These are phyloP conservation scores for Ceratosolen fusciceps DNA, from an alignment of 1,140 invertebrate genomes.

Conservation along the genomic window DNA sequence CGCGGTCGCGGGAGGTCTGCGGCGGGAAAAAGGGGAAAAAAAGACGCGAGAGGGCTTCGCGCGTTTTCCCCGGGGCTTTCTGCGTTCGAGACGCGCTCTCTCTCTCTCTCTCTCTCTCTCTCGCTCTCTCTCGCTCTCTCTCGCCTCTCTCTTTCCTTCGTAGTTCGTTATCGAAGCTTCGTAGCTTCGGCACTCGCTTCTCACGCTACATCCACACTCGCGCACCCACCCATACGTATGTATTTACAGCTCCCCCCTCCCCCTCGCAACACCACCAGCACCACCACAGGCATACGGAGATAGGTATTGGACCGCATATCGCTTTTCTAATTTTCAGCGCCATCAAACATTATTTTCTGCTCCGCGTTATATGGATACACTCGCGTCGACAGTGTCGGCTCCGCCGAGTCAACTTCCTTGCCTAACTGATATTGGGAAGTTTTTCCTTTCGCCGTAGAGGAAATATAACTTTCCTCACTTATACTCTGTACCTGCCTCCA, in stretches of 20 bases:
- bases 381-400: not conserved
- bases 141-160: slow-evolving; percentile 43
- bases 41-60: not conserved
- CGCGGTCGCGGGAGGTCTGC: not conserved
- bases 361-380: slow-evolving; percentile 38
- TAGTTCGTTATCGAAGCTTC: slow-evolving; percentile 46
- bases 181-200: slow-evolving; percentile 37
- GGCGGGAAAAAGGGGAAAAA: not conserved
- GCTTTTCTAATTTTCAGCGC: slow-evolving; percentile 64
- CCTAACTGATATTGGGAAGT: slow-evolving; percentile 62
- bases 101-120: slow-evolving; percentile 25
- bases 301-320: slow-evolving; percentile 53
- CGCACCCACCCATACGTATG: too few relatives aligned
- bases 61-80: slow-evolving; percentile 40
- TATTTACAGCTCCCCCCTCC: too few relatives aligned
- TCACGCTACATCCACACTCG: slow-evolving; percentile 17
- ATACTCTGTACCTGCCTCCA: too few relatives aligned
- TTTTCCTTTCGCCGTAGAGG: slow-evolving; percentile 55
- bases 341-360: slow-evolving; percentile 63
- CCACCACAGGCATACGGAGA: too few relatives aligned
- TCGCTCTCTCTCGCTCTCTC: slow-evolving; percentile 40
- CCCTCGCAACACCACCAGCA: too few relatives aligned
- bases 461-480: slow-evolving; percentile 49
- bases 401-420: slow-evolving; percentile 52
- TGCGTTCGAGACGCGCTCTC: slow-evolving; percentile 18